phyloP scores from a whole-genome alignment of 2,888 invertebrate species.

The Apodemia hepburni region DNA sequence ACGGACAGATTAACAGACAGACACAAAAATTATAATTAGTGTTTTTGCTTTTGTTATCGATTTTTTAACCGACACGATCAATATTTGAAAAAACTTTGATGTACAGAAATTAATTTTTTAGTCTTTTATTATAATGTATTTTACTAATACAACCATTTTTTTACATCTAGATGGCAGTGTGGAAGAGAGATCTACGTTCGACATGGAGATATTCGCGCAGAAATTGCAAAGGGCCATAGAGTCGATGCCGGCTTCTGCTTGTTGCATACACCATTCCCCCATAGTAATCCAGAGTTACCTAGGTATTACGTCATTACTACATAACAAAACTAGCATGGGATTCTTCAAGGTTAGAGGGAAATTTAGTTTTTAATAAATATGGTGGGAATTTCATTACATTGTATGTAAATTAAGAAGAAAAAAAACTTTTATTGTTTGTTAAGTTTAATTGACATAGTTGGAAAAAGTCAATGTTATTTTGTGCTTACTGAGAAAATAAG shows the following conservation, averaged over 20 bases:
- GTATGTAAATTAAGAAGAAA: background rate
- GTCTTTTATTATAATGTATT: too few relatives aligned
- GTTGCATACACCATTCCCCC: conserved; percentile 82
- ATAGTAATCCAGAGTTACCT: conserved; percentile 91
- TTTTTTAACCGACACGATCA: too few relatives aligned
- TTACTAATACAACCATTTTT: too few relatives aligned
- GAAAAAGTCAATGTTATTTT: background rate
- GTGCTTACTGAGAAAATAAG: too few relatives aligned
- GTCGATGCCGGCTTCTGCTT: conserved; percentile 61
- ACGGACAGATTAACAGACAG: too few relatives aligned
- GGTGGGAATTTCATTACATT: too few relatives aligned
- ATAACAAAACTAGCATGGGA: conserved; percentile 91
- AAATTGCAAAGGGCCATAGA: conserved; percentile 79
- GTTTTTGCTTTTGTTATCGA: too few relatives aligned
- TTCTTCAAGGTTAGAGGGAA: conserved; percentile 93
- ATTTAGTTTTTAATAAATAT: conserved; percentile 85
- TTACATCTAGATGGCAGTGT: conserved; percentile 52
- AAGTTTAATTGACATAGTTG: conserved; percentile 4
- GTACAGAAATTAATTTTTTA: too few relatives aligned
- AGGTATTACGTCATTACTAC: conserved; percentile 88
- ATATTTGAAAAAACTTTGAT: too few relatives aligned
- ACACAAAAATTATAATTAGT: too few relatives aligned
- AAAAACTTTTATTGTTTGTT: background rate
- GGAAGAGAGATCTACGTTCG: conserved; percentile 72
- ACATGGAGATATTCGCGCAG: conserved; percentile 81